phyloP scores from a whole-genome alignment of 2,113 vertebrate genomes.

The Himantopus leucocephalus region DNA sequence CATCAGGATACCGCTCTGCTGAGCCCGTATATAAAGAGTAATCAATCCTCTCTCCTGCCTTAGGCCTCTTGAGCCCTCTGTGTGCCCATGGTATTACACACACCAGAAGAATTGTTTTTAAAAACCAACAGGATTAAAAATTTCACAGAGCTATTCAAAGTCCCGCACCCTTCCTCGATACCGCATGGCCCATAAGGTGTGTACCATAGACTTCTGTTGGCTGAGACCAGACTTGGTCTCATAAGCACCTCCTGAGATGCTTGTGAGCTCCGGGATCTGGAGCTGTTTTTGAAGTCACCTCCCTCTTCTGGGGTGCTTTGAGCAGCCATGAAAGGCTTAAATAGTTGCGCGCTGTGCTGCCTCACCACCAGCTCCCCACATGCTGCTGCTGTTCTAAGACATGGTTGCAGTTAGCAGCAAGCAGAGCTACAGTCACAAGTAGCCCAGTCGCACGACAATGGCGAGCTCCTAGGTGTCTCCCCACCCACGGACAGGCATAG shows the following conservation, averaged over 20 bases:
- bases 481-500: not conserved
- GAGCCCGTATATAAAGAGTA: not conserved
- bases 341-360: fast-evolving
- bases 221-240: not conserved
- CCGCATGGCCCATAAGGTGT: not conserved
- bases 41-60: not conserved
- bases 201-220: fast-evolving
- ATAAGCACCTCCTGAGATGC: not conserved
- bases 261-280: not conserved
- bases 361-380: not conserved
- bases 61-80: not conserved
- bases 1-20: not conserved
- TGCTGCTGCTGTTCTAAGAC: not conserved
- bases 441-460: not conserved
- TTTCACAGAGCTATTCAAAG: not conserved
- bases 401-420: not conserved
- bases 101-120: not conserved
- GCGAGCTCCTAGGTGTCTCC: not conserved
- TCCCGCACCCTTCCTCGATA: not conserved
- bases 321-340: not conserved
- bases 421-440: not conserved
- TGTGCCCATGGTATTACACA: not conserved
- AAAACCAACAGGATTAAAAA: not conserved
- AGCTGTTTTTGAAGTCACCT: not conserved
- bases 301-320: not conserved